phyloP scores from a whole-genome alignment of 2,797 vertebrate species.

The Thaleichthys pacificus region DNA sequence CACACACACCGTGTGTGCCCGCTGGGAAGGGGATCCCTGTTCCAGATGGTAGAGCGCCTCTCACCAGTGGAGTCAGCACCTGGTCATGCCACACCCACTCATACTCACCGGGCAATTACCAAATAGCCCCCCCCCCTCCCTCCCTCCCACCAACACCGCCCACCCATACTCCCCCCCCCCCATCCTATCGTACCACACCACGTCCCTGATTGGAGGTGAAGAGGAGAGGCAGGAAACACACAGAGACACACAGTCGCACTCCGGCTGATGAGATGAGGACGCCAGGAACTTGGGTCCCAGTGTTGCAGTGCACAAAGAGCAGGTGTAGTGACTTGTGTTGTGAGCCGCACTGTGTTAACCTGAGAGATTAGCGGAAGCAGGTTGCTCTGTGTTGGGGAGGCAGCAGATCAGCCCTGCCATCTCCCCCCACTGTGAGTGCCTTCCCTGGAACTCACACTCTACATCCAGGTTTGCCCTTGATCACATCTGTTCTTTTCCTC shows the following conservation, averaged over 20 bases:
- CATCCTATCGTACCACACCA: too few relatives aligned
- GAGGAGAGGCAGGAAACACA: too few relatives aligned
- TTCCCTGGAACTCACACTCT: slow-evolving; percentile 8
- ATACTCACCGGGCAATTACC: slow-evolving; percentile 45
- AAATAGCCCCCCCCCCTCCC: slow-evolving; percentile 9
- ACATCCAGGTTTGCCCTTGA: slow-evolving; percentile 14
- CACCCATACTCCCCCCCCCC: neutral
- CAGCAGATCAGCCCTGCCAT: slow-evolving; percentile 42
- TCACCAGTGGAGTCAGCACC: slow-evolving; percentile 61
- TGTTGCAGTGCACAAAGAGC: slow-evolving; percentile 27
- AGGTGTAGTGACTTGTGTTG: slow-evolving; percentile 54
- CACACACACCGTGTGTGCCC: slow-evolving; percentile 33
- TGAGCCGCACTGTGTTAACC: slow-evolving; percentile 49
- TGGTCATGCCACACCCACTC: slow-evolving; percentile 61
- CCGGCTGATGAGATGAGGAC: neutral
- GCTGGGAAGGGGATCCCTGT: slow-evolving; percentile 70
- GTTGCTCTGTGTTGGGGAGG: slow-evolving; percentile 49
- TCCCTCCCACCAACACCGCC: slow-evolving; percentile 5
- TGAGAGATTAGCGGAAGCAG: slow-evolving; percentile 53
- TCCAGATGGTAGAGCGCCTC: slow-evolving; percentile 75
- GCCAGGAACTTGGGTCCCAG: too few relatives aligned
- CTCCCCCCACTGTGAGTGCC: slow-evolving; percentile 18
- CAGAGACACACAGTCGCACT: slow-evolving; percentile 17
- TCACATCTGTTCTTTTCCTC: slow-evolving; percentile 7
- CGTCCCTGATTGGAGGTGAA: too few relatives aligned